A percentile compares a stretch with the other conserved stretches of the same genome.
Evolutionary conservation across 92 coral and sea anemone species (phyloP).

Genomic region (Muricea muricata): DNA sequence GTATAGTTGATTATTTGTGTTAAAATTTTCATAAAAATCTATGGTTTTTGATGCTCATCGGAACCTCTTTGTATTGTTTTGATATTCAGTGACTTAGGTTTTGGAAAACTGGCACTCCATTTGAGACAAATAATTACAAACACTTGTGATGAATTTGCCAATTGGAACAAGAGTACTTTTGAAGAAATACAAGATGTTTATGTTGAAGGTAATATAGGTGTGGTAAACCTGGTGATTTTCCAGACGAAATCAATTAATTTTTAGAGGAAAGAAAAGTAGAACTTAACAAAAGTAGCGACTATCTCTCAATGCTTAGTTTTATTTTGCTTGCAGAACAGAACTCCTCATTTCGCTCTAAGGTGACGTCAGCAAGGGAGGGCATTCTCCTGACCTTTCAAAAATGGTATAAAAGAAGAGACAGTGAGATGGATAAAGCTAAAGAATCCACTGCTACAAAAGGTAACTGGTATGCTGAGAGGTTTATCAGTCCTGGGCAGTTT

Average conservation of each 20-base stretch:
- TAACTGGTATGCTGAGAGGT: too few species aligned
- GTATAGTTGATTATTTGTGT: too few species aligned
- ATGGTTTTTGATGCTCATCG: neutral
- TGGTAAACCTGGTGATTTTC: too few species aligned
- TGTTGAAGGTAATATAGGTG: neutral
- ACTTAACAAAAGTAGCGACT: too few species aligned
- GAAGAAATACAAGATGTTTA: neutral
- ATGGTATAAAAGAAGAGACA: constrained; percentile 21
- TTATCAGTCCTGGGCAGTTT: too few species aligned
- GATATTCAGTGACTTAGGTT: neutral
- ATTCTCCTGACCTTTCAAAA: constrained; percentile 25
- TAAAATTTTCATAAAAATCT: neutral
- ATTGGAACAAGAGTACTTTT: neutral
- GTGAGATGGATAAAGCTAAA: neutral
- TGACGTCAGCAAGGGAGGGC: constrained; percentile 8
- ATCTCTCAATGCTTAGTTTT: too few species aligned
- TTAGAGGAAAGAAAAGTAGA: too few species aligned
- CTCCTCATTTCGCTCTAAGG: neutral
- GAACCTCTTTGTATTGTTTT: neutral
- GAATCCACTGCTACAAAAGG: neutral
- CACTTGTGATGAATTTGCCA: constrained; percentile 7
- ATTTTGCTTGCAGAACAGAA: neutral
- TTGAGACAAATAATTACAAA: constrained; percentile 17
- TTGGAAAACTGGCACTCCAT: constrained; percentile 1
- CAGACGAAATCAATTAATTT: too few species aligned